Evolutionary conservation across 2,113 vertebrate genomes (phyloP).

Genomic region (Melanostigma gelatinosum): DNA sequence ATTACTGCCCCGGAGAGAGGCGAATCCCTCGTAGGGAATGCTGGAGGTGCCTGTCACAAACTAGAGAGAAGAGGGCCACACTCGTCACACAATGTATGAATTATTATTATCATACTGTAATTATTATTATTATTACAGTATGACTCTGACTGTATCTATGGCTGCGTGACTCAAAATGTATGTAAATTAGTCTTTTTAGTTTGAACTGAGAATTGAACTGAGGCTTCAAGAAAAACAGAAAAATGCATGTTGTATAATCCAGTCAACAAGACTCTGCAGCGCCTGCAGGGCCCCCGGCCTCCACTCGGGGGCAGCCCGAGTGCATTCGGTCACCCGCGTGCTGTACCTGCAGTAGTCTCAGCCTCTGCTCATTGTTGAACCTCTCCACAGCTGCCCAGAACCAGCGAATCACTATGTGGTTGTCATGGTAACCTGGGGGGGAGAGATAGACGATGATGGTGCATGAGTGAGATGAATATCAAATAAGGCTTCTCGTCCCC

Average conservation of each 20-base stretch:
- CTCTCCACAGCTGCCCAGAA: conserved; percentile 99
- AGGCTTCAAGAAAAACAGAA: not conserved
- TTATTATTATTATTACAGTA: too few relatives aligned
- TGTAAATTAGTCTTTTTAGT: not conserved
- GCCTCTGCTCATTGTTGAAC: conserved; percentile 98
- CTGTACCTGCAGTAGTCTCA: conserved; percentile 94
- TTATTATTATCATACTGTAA: too few relatives aligned
- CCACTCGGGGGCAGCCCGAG: conserved; percentile 53
- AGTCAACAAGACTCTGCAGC: not conserved
- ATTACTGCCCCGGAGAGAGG: conserved; percentile 94
- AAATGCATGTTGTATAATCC: not conserved
- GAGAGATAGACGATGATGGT: conserved; percentile 44
- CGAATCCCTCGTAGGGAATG: conserved; percentile 97
- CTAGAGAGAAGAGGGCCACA: conserved; percentile 74
- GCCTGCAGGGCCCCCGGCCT: not conserved
- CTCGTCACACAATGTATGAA: not conserved
- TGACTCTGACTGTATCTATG: not conserved
- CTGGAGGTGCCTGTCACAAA: conserved; percentile 99
- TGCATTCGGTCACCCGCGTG: conserved; percentile 14
- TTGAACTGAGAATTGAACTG: not conserved
- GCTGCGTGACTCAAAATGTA: not conserved
- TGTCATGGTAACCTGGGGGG: conserved; percentile 95
- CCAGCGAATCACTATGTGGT: conserved; percentile 99
- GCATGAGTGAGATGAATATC: conserved; percentile 72
- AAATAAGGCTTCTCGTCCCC: conserved; percentile 23